Percentiles rank a stretch among this genome's conserved stretches.
Conservation (phyloP, 2,888 invertebrate genomes). For the Tromatobia lineatoria region DNA sequence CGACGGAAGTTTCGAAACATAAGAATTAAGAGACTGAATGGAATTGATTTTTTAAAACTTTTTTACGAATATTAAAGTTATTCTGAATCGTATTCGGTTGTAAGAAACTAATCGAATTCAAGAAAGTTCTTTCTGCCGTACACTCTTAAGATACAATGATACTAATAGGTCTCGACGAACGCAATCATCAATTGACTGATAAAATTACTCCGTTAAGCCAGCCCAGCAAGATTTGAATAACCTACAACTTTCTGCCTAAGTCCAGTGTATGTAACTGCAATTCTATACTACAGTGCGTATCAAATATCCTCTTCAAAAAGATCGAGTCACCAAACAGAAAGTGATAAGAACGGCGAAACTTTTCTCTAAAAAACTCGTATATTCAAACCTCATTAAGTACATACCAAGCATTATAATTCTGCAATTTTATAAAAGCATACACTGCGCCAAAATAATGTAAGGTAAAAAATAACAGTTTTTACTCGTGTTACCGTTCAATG, state of each 20-base stretch:
- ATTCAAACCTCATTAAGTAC: no score
- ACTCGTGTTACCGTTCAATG: conserved; percentile 9
- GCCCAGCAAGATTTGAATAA: no score
- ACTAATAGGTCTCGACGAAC: no score
- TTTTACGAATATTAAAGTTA: neutral
- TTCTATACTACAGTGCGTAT: neutral
- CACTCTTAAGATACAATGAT: neutral
- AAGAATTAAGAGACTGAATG: neutral
- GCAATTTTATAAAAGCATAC: no score
- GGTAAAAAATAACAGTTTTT: no score
- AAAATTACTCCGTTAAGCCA: no score
- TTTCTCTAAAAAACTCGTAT: no score
- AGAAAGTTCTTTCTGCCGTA: neutral
- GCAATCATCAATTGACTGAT: no score
- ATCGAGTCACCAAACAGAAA: no score
- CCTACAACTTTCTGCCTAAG: neutral
- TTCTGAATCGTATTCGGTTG: neutral
- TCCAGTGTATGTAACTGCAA: neutral
- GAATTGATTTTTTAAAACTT: neutral
- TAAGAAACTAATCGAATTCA: neutral
- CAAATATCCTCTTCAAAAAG: neutral
- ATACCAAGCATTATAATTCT: no score
- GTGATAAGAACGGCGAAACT: no score
- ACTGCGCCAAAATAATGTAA: no score
- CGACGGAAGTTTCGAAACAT: neutral